Conservation (phyloP, 2,797 vertebrate species). For the Anisognathus igniventris region DNA sequence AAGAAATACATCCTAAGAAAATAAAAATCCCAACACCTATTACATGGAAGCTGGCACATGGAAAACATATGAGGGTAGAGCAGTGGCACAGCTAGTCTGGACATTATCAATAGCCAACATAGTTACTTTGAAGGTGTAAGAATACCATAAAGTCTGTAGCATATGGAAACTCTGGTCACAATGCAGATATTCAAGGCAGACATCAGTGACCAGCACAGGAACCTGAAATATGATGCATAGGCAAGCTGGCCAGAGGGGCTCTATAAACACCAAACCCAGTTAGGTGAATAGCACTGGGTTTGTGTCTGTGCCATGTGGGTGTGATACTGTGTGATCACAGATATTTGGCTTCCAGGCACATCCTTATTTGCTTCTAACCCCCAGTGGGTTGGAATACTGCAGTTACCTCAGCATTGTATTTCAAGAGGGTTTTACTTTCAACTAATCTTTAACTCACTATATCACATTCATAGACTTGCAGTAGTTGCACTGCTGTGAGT, state of each 20-base stretch:
- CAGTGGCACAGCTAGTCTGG: neutral
- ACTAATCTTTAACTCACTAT: neutral
- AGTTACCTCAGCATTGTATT: neutral
- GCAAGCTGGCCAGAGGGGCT: neutral
- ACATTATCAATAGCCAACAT: neutral
- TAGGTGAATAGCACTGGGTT: neutral
- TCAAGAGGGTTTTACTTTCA: neutral
- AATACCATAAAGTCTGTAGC: neutral
- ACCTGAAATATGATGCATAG: neutral
- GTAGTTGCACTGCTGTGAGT: neutral
- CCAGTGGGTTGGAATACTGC: neutral
- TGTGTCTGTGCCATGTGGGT: neutral
- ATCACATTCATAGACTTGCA: neutral
- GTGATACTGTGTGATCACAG: neutral
- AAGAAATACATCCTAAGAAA: conserved; percentile 14
- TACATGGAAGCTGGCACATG: neutral
- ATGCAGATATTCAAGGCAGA: neutral
- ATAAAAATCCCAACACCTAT: neutral
- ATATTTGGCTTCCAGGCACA: neutral
- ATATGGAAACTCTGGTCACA: neutral
- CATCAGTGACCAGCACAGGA: neutral
- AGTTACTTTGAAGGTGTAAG: neutral
- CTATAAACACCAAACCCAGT: neutral
- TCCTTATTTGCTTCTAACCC: neutral
- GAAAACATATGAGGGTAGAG: neutral